Evolutionary conservation across 2,888 invertebrate genomes (phyloP), one percentile per base, ranked within the genome.

Genomic region (Chesias legatella): DNA sequence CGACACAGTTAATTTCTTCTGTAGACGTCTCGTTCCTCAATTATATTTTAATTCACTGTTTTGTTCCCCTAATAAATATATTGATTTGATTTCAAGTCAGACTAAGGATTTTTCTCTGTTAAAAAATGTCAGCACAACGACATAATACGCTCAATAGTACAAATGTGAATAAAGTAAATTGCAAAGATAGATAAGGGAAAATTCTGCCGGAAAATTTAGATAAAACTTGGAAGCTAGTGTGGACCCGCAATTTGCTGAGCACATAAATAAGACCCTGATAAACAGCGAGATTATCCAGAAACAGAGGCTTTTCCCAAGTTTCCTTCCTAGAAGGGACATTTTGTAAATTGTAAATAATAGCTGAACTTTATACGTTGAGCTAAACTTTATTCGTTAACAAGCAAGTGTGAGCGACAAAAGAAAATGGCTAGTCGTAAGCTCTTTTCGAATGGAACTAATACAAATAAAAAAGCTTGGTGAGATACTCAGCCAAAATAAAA

Each of bases 211-310:
- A 8, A 20, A 13, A 24, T 30, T 29, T 43, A 36, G 33, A 41
- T 40, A 37, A 30, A 40, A 28, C 36, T 22, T 32, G 35, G 32
- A 36, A 40, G 38, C 34, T 43, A 38, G 38, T 28, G 38, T 52
- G 53, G 43, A 43, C 48, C 47, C 48, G 56, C 51, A 53, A 57
- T 60, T 61, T 49, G 55, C 49, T 52, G 36, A 44, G 26, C 43
- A 50, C 55, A 48, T 53, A 60, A 52, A 58, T 43, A 53, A 52
- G 52, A 53, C 58, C 51, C 50, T 59, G 60, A 63, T 61, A 61
- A 56, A 62, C 59, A 53, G 56, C 44, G 33, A 60, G 63, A 60
- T 63, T 63, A 63, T 58, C 59, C 44, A 33, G 39, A 51, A 45
- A 54, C 50, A 56, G 45, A 56, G 48, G 48, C 51, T 40, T 52